Percentiles rank a stretch among this genome's conserved stretches.
Conservation (phyloP, 2,888 invertebrate species). For the Electrophaes corylata region DNA sequence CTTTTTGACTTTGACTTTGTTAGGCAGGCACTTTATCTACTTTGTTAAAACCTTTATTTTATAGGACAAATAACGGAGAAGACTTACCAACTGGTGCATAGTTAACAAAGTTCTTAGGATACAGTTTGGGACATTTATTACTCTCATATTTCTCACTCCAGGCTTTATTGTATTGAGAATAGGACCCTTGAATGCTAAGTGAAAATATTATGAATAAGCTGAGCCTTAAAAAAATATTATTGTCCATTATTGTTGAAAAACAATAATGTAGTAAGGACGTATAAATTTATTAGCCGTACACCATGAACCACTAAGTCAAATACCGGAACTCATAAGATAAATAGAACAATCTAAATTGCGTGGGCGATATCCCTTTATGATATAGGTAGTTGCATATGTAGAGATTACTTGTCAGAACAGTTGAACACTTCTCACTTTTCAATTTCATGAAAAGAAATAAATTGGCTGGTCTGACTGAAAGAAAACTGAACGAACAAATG, state of each 20-base stretch:
- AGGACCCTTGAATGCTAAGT: slow-evolving; percentile 55
- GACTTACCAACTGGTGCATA: slow-evolving; percentile 83
- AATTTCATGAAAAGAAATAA: background rate
- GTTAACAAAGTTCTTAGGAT: slow-evolving; percentile 82
- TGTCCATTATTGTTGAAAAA: slow-evolving; percentile 43
- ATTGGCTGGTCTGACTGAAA: background rate
- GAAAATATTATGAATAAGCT: slow-evolving; percentile 54
- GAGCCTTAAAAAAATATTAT: slow-evolving; percentile 41
- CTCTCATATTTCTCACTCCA: slow-evolving; percentile 79
- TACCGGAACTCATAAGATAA: slow-evolving; percentile 30
- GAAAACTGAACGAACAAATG: background rate
- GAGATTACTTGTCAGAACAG: slow-evolving; percentile 8
- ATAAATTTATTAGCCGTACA: slow-evolving; percentile 5
- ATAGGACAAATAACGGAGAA: background rate
- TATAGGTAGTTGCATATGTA: too few species aligned
- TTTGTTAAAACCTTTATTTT: background rate
- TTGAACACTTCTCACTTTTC: background rate
- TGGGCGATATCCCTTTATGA: slow-evolving; percentile 23
- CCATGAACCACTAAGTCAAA: slow-evolving; percentile 21
- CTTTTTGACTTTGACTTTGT: too few species aligned
- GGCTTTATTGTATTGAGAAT: slow-evolving; percentile 71
- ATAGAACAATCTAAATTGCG: slow-evolving; percentile 20
- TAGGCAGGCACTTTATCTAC: background rate
- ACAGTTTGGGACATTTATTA: slow-evolving; percentile 81
- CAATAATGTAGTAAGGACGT: slow-evolving; percentile 11